Base-by-base conservation (phyloP, 2,888 invertebrate genomes). In the Pemphredon lugubris region DNA sequence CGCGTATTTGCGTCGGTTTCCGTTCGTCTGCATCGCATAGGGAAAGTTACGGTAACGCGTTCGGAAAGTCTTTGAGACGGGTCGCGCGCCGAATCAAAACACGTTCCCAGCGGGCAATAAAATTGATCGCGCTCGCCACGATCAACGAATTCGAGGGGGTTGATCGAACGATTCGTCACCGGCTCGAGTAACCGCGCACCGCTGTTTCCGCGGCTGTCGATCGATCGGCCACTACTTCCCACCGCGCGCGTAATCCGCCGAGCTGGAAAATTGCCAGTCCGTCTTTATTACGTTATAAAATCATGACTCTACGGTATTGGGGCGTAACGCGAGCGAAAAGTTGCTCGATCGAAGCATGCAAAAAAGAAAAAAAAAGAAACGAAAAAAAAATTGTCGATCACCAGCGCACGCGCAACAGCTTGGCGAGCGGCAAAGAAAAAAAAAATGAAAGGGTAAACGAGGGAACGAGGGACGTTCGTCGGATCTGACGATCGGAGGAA, bases 251-350 rank as follows among this genome's bases (percentile, higher is more conserved):
- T 60, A 61, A 63, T 65, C 68, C 74, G 20, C 34, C 68, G 51
- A 67, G 37, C 68, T 74, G 74, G 77, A 77, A 77, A 77, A 77
- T 77, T 74, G 74, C 74, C 65, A 57, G 74, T 71, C 77, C 47
- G 47, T 54, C 70, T 61, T 60, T 68, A 77, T 74, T 55, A 71
- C 37, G 48, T 40, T 37, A 50, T 16, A 45, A n/a, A n/a, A n/a
- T n/a, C n/a, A n/a, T n/a, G n/a, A n/a, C n/a, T n/a, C n/a, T n/a
- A n/a, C n/a, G n/a, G n/a, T n/a, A n/a, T n/a, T n/a, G n/a, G n/a
- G n/a, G n/a, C n/a, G n/a, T n/a, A n/a, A n/a, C n/a, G n/a, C n/a
- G n/a, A n/a, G n/a, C n/a, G n/a, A n/a, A n/a, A n/a, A n/a, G n/a
- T n/a, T n/a, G n/a, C n/a, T n/a, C 16, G 59, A 5, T 18, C 45